These are phyloP conservation scores for Plectropomus leopardus DNA, from an alignment of 2,113 vertebrate genomes.

Conservation along the genomic window DNA sequence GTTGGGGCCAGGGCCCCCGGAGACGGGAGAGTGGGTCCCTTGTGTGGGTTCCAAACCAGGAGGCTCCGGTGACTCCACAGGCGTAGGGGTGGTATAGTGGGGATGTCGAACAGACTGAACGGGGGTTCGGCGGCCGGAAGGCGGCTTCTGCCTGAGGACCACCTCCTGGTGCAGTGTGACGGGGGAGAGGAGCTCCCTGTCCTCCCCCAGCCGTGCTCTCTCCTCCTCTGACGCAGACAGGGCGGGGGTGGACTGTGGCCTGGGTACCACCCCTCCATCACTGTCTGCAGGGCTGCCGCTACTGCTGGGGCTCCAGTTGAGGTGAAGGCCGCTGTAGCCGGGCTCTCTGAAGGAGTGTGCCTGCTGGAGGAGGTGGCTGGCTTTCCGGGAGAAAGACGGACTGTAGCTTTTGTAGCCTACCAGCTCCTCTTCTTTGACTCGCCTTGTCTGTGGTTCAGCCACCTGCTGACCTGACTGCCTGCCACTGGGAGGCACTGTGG, in stretches of 20 bases:
- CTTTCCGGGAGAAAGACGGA: slow-evolving; percentile 90
- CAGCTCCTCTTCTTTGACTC: slow-evolving; percentile 56
- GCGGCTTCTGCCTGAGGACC: slow-evolving; percentile 89
- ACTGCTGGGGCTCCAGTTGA: slow-evolving; percentile 69
- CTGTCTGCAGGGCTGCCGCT: slow-evolving; percentile 66
- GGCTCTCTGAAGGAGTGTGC: slow-evolving; percentile 90
- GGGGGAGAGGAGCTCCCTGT: slow-evolving; percentile 57
- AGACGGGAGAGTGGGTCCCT: slow-evolving; percentile 33
- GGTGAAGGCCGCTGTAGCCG: slow-evolving; percentile 82
- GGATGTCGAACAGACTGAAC: slow-evolving; percentile 80
- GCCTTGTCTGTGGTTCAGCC: slow-evolving; percentile 84
- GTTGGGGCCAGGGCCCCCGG: slow-evolving; percentile 7
- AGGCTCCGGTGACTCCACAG: slow-evolving; percentile 79
- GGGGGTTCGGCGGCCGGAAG: slow-evolving; percentile 80
- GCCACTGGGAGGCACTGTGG: slow-evolving; percentile 40
- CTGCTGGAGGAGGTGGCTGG: slow-evolving; percentile 88
- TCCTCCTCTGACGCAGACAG: slow-evolving; percentile 52
- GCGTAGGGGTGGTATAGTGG: slow-evolving; percentile 80
- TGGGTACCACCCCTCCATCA: slow-evolving; percentile 6
- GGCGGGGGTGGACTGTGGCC: slow-evolving; percentile 47
- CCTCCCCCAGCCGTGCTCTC: not conserved
- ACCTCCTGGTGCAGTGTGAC: slow-evolving; percentile 81
- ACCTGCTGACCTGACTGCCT: slow-evolving; percentile 82
- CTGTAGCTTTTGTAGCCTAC: slow-evolving; percentile 91
- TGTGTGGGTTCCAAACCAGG: slow-evolving; percentile 43